A percentile compares a stretch with the other conserved stretches of the same genome.
Conservation (phyloP, 2,113 vertebrate species). For the Dascyllus trimaculatus region DNA sequence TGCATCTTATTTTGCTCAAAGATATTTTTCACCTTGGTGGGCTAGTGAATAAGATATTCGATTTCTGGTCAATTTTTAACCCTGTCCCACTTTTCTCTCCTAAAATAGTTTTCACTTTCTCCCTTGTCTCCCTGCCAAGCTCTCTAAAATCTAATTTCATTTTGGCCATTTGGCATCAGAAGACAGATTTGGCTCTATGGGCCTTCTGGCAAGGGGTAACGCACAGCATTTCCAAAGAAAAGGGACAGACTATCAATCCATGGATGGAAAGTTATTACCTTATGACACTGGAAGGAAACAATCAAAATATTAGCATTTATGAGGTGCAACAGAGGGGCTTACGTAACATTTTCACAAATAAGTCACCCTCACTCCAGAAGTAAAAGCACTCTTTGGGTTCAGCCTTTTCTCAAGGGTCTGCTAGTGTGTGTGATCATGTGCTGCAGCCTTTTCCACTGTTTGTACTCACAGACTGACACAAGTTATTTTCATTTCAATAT, state of each 20-base stretch:
- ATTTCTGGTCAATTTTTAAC: constrained; percentile 54
- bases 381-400: not conserved
- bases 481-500: constrained; percentile 18
- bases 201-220: constrained; percentile 56
- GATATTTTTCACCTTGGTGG: constrained; percentile 41
- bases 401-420: not conserved
- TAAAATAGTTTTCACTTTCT: constrained; percentile 60
- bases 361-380: not conserved
- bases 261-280: constrained; percentile 43
- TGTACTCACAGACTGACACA: not conserved
- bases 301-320: constrained; percentile 29
- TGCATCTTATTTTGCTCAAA: constrained; percentile 3
- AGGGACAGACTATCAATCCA: constrained; percentile 51
- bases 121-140: constrained; percentile 22
- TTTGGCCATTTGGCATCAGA: constrained; percentile 67
- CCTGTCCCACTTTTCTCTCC: constrained; percentile 56
- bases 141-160: constrained; percentile 60
- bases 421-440: not conserved
- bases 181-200: constrained; percentile 56
- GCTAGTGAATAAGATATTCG: constrained; percentile 20
- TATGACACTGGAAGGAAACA: constrained; percentile 36
- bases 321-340: not conserved
- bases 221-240: constrained; percentile 50
- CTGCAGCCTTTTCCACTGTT: constrained; percentile 7
- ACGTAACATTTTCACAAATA: not conserved